Evolutionary conservation across 2,113 vertebrate genomes (phyloP).

Genomic region (Otolemur garnettii): DNA sequence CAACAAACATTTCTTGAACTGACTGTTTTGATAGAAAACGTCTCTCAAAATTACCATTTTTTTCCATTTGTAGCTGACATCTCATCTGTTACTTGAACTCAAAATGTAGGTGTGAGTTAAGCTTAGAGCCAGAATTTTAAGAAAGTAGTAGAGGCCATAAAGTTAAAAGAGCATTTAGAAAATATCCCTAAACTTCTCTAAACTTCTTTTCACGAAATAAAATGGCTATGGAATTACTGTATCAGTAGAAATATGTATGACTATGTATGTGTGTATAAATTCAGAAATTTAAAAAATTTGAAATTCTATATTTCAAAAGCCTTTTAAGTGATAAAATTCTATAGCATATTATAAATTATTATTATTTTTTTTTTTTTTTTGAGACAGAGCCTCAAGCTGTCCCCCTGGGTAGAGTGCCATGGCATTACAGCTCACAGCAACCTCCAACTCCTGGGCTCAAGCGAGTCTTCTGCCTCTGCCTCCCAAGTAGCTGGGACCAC

Average conservation of each 20-base stretch:
- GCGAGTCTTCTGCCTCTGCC: no score
- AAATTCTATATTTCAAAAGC: constrained; percentile 16
- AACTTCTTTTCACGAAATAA: constrained; percentile 37
- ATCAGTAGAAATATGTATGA: constrained; percentile 28
- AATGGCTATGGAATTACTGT: background rate
- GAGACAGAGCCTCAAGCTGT: no score
- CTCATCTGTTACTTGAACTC: background rate
- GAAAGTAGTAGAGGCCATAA: background rate
- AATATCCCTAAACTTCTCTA: background rate
- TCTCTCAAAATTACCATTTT: background rate
- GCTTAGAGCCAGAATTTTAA: constrained; percentile 31
- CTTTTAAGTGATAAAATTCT: constrained; percentile 32
- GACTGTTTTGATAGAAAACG: background rate
- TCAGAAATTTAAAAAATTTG: constrained; percentile 57
- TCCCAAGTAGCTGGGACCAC: no score
- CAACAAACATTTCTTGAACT: background rate
- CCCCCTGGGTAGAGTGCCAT: no score
- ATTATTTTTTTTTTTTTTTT: no score
- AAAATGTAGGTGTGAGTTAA: background rate
- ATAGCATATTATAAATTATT: constrained; percentile 14
- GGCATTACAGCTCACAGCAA: no score
- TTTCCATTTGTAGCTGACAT: background rate
- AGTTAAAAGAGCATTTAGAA: constrained; percentile 47
- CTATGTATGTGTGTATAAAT: background rate
- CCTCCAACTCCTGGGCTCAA: no score